Evolutionary conservation across 2,888 invertebrate species (phyloP), one percentile per base, ranked within the genome.

Genomic region (Caenorhabditis sp.): DNA sequence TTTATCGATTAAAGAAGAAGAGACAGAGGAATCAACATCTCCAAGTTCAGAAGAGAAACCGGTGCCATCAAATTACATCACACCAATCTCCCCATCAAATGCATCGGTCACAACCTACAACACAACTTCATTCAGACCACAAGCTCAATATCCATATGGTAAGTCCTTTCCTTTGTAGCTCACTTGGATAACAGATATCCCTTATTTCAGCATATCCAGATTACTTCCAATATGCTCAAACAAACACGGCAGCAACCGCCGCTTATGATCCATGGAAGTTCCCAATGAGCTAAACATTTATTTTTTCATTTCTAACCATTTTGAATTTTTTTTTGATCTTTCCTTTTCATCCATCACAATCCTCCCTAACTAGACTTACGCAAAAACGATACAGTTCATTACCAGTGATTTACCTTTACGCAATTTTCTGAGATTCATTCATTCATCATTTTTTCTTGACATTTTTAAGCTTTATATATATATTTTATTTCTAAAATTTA

Each of bases 101-200:
- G 36, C 70, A n/a, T 71, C 71, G 7, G 67, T 70, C 1, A 63
- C 67, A 17, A 56, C 61, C 12, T 77, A 77, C 60, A 70, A 75
- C 56, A 58, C 59, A 0, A 57, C 76, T 4, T 61, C 74, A 10
- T 79, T 79, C 64, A 56, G 80, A 23, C 77, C 80, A 53, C 80
- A 80, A 36, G 68, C 77, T 3, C 77, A 79, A 50, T 72, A 77
- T 53, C 58, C 77, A 17, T 77, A 77, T 61, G 61, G 77, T 79
- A 17, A 50, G 73, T 66, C 8, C 7, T 2, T 8, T 7, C 3
- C 25, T 5, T 7, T 14, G 31, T 58, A 27, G 58, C 23, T 38
- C 4, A 23, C 36, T 62, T 63, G 65, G 67, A 0, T 58, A 72
- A 61, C 57, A n/a, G 14, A 57, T 26, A 5, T 20, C 23, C 23